These are phyloP conservation scores for Craniophora ligustri DNA, from an alignment of 2,888 invertebrate species.

Conservation along the genomic window DNA sequence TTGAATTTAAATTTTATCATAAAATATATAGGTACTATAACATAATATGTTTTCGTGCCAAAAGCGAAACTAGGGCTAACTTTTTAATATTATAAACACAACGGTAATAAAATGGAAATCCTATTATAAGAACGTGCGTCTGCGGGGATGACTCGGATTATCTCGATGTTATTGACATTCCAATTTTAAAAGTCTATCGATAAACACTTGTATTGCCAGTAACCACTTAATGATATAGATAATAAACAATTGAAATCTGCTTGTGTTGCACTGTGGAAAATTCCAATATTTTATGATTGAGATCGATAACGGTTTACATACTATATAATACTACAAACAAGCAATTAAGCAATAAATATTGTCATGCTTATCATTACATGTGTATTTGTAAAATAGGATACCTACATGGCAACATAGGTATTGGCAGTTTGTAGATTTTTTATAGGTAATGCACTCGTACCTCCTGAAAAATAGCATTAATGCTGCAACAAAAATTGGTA, in stretches of 20 bases:
- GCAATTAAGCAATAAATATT: slow-evolving; percentile 12
- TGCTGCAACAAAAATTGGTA: no score
- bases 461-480: no score
- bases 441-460: no score
- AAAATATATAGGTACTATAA: no score
- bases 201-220: slow-evolving; percentile 30
- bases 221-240: slow-evolving; percentile 30
- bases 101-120: slow-evolving; percentile 21
- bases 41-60: slow-evolving; percentile 2
- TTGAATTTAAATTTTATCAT: background rate
- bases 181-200: slow-evolving; percentile 35
- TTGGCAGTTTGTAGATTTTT: no score
- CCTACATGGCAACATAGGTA: no score
- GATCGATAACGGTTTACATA: slow-evolving; percentile 17
- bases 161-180: slow-evolving; percentile 32
- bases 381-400: background rate
- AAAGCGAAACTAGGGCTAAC: slow-evolving; percentile 21
- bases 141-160: slow-evolving; percentile 27
- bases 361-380: slow-evolving; percentile 3
- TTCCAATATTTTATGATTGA: slow-evolving; percentile 23
- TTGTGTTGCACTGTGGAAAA: slow-evolving; percentile 42
- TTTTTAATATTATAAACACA: slow-evolving; percentile 15
- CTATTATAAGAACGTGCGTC: slow-evolving; percentile 17
- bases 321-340: slow-evolving; percentile 6
- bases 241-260: slow-evolving; percentile 37